These are phyloP conservation scores for Chaetodon trifascialis DNA, from an alignment of 2,113 vertebrate species.

Conservation along the genomic window DNA sequence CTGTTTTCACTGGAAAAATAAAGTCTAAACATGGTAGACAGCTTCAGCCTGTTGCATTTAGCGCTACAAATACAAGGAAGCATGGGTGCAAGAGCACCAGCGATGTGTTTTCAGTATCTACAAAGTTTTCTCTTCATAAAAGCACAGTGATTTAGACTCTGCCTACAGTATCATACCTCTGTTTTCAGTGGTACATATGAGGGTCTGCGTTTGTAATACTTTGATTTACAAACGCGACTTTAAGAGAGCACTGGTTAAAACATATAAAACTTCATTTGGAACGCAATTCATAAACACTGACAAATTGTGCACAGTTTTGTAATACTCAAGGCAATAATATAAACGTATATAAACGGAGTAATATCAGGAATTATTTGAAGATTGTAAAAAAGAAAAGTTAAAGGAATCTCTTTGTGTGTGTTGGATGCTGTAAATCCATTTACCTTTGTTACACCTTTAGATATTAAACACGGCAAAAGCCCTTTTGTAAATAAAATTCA, in stretches of 20 bases:
- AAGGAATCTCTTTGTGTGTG: conserved; percentile 39
- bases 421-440: conserved; percentile 50
- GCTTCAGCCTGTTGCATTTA: conserved; percentile 45
- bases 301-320: conserved; percentile 69
- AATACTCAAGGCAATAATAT: conserved; percentile 80
- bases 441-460: conserved; percentile 28
- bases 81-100: conserved; percentile 40
- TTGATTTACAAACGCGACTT: conserved; percentile 72
- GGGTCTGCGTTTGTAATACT: conserved; percentile 61
- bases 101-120: conserved; percentile 46
- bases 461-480: conserved; percentile 51
- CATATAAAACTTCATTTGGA: conserved; percentile 78
- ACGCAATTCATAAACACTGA: conserved; percentile 70
- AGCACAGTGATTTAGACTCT: conserved; percentile 82
- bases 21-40: conserved; percentile 31
- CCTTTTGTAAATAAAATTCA: conserved; percentile 60
- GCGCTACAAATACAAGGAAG: conserved; percentile 66
- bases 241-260: conserved; percentile 64
- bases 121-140: conserved; percentile 70
- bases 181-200: conserved; percentile 59
- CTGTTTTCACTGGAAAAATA: conserved; percentile 51
- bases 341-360: conserved; percentile 63
- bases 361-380: conserved; percentile 48
- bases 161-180: conserved; percentile 51
- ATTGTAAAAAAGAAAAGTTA: conserved; percentile 60